phyloP scores from a whole-genome alignment of 2,888 invertebrate genomes.

The Synergus itoensis region DNA sequence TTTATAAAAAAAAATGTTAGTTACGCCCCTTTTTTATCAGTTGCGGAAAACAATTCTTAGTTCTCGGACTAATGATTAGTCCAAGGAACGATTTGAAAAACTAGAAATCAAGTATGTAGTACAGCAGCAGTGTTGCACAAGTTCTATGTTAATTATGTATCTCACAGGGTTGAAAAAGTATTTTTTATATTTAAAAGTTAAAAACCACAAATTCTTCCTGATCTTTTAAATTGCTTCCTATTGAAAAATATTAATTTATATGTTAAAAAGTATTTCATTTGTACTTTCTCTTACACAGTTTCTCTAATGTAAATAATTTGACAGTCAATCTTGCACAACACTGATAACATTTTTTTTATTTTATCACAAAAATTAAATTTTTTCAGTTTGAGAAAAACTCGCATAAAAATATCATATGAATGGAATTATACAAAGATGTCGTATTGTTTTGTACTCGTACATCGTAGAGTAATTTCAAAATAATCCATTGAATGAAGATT shows the following conservation, averaged over 20 bases:
- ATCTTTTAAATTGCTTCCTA: not conserved
- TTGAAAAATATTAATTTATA: not conserved
- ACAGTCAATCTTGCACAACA: not conserved
- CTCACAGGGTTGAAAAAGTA: slow-evolving; percentile 30
- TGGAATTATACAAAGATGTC: not conserved
- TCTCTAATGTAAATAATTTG: slow-evolving; percentile 15
- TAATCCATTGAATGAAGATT: not conserved
- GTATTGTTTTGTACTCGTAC: not conserved
- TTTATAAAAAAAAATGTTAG: not conserved
- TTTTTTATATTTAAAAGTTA: slow-evolving; percentile 20
- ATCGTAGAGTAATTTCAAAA: not conserved
- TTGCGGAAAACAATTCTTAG: slow-evolving; percentile 27
- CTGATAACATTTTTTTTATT: not conserved
- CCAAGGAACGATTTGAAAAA: slow-evolving; percentile 26
- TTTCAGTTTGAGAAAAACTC: not conserved
- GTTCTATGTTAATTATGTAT: slow-evolving; percentile 27
- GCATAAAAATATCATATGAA: not conserved
- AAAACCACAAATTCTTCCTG: not conserved
- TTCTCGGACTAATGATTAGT: slow-evolving; percentile 16
- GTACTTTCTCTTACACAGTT: not conserved
- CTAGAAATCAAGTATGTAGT: slow-evolving; percentile 9
- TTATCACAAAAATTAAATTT: not conserved
- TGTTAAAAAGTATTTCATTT: not conserved
- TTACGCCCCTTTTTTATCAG: not conserved
- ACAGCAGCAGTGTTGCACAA: slow-evolving; percentile 11